Conservation (phyloP, 2,888 invertebrate species). For the Pimpla rufipes region DNA sequence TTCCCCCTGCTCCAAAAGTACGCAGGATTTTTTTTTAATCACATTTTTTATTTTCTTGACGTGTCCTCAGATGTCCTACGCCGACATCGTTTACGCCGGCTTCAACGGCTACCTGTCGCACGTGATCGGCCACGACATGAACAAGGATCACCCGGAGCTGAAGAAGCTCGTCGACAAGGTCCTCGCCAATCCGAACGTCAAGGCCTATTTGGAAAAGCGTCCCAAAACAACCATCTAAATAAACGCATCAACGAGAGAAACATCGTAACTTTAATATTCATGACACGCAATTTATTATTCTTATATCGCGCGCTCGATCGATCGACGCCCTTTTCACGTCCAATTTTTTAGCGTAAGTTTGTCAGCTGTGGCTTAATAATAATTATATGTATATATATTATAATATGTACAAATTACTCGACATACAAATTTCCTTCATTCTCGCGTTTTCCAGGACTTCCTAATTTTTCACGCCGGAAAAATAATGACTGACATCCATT, state of each 20-base stretch:
- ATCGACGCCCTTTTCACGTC: slow-evolving; percentile 29
- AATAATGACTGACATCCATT: background rate
- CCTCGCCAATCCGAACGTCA: slow-evolving; percentile 83
- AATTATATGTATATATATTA: slow-evolving; percentile 1
- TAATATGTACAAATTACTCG: slow-evolving; percentile 5
- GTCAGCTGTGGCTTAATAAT: background rate
- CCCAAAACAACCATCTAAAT: slow-evolving; percentile 75
- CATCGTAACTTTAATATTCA: slow-evolving; percentile 27
- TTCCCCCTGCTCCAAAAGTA: no score
- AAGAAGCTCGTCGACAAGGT: slow-evolving; percentile 84
- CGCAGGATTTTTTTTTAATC: no score
- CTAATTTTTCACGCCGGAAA: no score
- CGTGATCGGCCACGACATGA: slow-evolving; percentile 78
- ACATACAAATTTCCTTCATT: slow-evolving; percentile 7
- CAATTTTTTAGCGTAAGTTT: slow-evolving; percentile 6
- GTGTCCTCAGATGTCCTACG: slow-evolving; percentile 86
- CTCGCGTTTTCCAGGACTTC: background rate
- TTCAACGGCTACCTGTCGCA: slow-evolving; percentile 81
- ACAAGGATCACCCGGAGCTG: slow-evolving; percentile 84
- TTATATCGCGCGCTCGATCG: background rate
- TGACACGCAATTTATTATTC: slow-evolving; percentile 27
- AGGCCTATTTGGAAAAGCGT: slow-evolving; percentile 83
- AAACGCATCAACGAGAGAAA: background rate
- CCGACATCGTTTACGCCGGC: slow-evolving; percentile 84
- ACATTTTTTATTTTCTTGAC: no score